These are phyloP conservation scores for Paramormyrops kingsleyae DNA, from an alignment of 2,113 vertebrate species.

Conservation along the genomic window DNA sequence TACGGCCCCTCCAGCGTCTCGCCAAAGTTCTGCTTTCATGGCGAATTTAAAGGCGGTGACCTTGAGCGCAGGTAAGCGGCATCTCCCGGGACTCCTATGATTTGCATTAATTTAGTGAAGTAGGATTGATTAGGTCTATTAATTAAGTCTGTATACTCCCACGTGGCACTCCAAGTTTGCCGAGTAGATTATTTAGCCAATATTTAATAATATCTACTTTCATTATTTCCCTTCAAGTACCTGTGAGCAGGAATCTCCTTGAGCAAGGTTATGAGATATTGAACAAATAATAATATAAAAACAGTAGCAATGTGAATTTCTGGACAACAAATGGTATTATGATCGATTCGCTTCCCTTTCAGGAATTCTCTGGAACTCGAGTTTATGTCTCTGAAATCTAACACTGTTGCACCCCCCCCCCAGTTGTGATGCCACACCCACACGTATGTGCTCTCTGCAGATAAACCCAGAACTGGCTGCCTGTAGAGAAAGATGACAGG, in stretches of 20 bases:
- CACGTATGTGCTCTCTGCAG: conserved; percentile 45
- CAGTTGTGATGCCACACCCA: not conserved
- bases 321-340: not conserved
- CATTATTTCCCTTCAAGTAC: not conserved
- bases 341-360: not conserved
- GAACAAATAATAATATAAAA: too few species aligned
- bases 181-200: not conserved
- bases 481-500: conserved; percentile 28
- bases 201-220: not conserved
- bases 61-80: conserved; percentile 34
- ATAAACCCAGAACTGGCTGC: conserved; percentile 49
- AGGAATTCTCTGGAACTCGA: not conserved
- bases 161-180: conserved; percentile 8
- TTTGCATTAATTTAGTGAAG: not conserved
- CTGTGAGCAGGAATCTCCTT: not conserved
- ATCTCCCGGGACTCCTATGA: conserved; percentile 19
- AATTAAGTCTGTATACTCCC: conserved; percentile 27
- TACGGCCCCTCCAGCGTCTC: not conserved
- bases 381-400: not conserved
- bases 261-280: not conserved
- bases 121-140: conserved; percentile 27
- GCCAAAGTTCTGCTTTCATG: not conserved
- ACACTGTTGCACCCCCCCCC: not conserved
- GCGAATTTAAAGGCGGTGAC: conserved; percentile 43
- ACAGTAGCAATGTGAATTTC: not conserved